phyloP scores from a whole-genome alignment of 2,888 invertebrate species.

The Argyresthia albistria region DNA sequence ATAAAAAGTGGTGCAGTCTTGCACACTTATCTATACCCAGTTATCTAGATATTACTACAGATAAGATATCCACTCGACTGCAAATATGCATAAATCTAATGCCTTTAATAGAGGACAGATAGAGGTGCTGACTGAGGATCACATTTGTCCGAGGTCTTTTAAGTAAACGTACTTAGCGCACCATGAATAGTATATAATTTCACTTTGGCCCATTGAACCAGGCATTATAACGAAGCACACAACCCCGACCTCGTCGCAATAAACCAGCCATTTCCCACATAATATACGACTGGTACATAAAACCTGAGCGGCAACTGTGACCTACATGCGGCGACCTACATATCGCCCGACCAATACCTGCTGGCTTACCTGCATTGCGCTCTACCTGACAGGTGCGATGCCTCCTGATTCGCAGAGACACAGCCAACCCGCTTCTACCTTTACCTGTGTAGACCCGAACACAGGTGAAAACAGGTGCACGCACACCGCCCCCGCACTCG shows the following conservation, averaged over 20 bases:
- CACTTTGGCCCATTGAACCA: too few relatives aligned
- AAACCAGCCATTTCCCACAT: neutral
- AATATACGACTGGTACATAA: neutral
- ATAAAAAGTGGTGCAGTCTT: too few relatives aligned
- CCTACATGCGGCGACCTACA: slow-evolving; percentile 25
- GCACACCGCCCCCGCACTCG: slow-evolving; percentile 34
- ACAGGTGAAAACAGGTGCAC: slow-evolving; percentile 30
- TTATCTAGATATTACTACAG: too few relatives aligned
- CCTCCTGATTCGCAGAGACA: slow-evolving; percentile 27
- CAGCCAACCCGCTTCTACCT: slow-evolving; percentile 34
- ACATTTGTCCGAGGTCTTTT: too few relatives aligned
- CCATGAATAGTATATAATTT: too few relatives aligned
- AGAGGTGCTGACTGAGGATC: too few relatives aligned
- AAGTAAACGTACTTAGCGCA: too few relatives aligned
- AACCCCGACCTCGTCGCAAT: neutral
- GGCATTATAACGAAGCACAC: too few relatives aligned
- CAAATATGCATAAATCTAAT: too few relatives aligned
- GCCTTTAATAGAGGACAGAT: too few relatives aligned
- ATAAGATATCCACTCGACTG: too few relatives aligned
- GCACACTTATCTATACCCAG: too few relatives aligned
- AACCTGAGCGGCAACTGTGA: slow-evolving; percentile 13
- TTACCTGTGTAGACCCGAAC: slow-evolving; percentile 30
- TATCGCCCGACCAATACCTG: slow-evolving; percentile 39
- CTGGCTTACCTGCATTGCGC: slow-evolving; percentile 8
- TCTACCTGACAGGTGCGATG: slow-evolving; percentile 42